Conservation (phyloP, 2,797 vertebrate species). For the Ceryle rudis region DNA sequence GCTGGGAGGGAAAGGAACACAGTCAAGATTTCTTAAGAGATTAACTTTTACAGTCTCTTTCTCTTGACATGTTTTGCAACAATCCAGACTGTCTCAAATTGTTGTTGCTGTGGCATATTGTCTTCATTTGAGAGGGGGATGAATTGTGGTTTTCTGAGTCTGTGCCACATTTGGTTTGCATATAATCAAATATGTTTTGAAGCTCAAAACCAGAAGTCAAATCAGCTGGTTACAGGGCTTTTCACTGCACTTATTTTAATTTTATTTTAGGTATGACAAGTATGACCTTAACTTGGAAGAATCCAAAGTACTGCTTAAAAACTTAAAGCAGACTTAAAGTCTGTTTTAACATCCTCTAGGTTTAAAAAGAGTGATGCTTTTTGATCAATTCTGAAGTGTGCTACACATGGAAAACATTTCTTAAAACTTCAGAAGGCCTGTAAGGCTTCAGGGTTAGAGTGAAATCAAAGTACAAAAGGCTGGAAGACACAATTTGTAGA, state of each 20-base stretch:
- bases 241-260: not conserved
- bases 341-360: not conserved
- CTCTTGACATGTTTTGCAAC: constrained; percentile 2
- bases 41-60: not conserved
- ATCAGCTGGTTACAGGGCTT: constrained; percentile 29
- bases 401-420: constrained; percentile 28
- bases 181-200: constrained; percentile 17
- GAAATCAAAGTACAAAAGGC: constrained; percentile 16
- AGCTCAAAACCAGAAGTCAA: constrained; percentile 45
- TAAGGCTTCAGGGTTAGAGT: not conserved
- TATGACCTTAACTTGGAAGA: constrained; percentile 6
- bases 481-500: not conserved
- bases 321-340: not conserved
- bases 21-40: not conserved
- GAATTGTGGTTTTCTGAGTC: not conserved
- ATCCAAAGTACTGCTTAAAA: constrained; percentile 12
- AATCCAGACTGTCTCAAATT: not conserved
- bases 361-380: not conserved
- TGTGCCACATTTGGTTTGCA: constrained; percentile 29
- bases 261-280: constrained; percentile 10
- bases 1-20: not conserved
- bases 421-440: constrained; percentile 16
- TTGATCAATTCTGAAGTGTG: not conserved
- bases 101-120: not conserved
- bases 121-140: constrained; percentile 26